Evolutionary conservation across 1,140 invertebrate species (phyloP), one percentile per base, ranked within the genome.

Genomic region (Drosophila orosa): DNA sequence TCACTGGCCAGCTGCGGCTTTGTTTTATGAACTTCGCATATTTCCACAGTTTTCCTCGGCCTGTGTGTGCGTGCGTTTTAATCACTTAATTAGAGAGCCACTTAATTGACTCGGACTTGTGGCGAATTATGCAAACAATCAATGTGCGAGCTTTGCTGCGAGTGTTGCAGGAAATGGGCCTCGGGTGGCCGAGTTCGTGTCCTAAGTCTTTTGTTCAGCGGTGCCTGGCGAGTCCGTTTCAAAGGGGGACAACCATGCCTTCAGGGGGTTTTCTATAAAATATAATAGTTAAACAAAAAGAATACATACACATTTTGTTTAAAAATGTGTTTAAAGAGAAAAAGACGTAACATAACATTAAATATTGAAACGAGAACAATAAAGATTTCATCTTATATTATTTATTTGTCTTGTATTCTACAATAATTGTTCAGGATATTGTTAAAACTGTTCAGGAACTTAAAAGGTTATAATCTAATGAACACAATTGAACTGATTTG

Each of bases 81-180:
- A 90, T 90, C 82, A 86, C 86, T 90, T 90, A 90, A 90, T 90
- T 90, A 90, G 83, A 66, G 66, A 66, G 57, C 45, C 55, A 71
- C 76, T 90, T 90, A 90, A 90, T 90, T 90, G 86, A 74, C 71
- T 86, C 47, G 45, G 57, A 66, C 67, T 67, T 74, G 42, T 58
- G 62, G 79, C 68, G 62, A 80, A 77, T 87, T 87, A 87, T 87
- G 84, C 84, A 83, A 71, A 74, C 61, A 58, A 65, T 59, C 44
- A 68, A 78, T 71, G 59, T 55, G 63, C 45, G 37, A 27, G 45
- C 45, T 17, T 17, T 9, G 15, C 44, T 17, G 40, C 29, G 56
- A 61, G 55, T 66, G 62, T 60, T 61, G 48, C 81, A 80, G 81
- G 73, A 85, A 84, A 82, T 82, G 67, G 58, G 69, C 45, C 9